phyloP scores from a whole-genome alignment of 2,113 vertebrate genomes.

The Pachyramphus minor region DNA sequence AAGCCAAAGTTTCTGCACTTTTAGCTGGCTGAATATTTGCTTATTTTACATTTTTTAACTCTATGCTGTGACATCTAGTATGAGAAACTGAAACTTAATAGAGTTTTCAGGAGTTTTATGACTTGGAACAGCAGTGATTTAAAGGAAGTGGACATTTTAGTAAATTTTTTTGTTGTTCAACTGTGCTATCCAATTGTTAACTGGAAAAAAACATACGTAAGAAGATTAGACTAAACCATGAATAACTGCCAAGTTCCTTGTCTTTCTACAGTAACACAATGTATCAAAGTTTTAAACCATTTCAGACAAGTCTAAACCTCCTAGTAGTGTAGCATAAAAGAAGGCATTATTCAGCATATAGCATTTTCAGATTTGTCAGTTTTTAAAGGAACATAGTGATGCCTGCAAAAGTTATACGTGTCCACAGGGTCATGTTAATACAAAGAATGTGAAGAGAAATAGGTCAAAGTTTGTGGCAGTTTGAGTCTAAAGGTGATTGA shows the following conservation, averaged over 20 bases:
- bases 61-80: background rate
- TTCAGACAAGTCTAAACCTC: constrained; percentile 15
- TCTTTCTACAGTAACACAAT: background rate
- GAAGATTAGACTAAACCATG: constrained; percentile 14
- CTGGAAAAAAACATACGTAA: background rate
- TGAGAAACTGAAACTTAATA: constrained; percentile 38
- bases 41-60: constrained; percentile 29
- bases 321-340: background rate
- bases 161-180: background rate
- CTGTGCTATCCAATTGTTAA: background rate
- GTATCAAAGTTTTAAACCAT: background rate
- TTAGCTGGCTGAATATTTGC: constrained; percentile 1
- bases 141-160: constrained; percentile 30
- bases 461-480: background rate
- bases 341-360: background rate
- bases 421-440: background rate
- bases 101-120: constrained; percentile 45
- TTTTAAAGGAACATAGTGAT: background rate
- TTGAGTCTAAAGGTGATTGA: background rate
- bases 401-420: background rate
- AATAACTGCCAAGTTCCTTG: constrained; percentile 2
- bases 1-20: background rate
- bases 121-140: constrained; percentile 37
- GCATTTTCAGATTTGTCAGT: background rate
- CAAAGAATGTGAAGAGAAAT: background rate